phyloP scores from a whole-genome alignment of 2,113 vertebrate species.

The Bagarius yarrelli region DNA sequence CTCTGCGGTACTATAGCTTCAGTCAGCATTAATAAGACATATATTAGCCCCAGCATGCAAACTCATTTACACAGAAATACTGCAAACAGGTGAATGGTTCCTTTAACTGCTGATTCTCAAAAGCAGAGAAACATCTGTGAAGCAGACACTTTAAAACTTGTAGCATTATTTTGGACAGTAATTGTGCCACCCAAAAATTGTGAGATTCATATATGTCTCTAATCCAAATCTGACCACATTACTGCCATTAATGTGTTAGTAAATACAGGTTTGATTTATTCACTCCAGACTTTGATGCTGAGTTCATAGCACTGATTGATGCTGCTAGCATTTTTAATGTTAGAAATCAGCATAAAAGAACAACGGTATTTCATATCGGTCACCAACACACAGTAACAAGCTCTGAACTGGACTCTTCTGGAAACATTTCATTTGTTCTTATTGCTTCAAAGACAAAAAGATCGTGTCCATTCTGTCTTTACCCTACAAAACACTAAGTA shows the following conservation, averaged over 20 bases:
- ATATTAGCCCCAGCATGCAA: constrained; percentile 10
- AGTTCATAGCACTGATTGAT: neutral
- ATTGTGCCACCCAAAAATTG: neutral
- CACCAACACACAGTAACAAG: neutral
- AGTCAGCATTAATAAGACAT: constrained; percentile 24
- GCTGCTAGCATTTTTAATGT: neutral
- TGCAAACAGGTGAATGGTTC: neutral
- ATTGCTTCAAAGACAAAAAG: neutral
- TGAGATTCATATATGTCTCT: neutral
- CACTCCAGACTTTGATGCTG: neutral
- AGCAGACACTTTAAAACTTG: neutral
- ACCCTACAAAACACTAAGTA: no score
- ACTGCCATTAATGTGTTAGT: neutral
- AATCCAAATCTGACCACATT: neutral
- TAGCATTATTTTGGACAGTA: neutral
- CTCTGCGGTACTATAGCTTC: neutral
- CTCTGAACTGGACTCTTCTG: neutral
- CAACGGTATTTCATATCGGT: neutral
- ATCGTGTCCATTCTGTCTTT: neutral
- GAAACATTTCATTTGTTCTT: neutral
- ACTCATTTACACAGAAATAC: constrained; percentile 15
- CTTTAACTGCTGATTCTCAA: neutral
- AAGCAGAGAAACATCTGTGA: neutral
- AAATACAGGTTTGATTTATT: neutral
- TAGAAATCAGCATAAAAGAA: neutral